These are phyloP conservation scores for Acanthurus lineatus DNA, from an alignment of 2,797 vertebrate genomes.

Conservation along the genomic window DNA sequence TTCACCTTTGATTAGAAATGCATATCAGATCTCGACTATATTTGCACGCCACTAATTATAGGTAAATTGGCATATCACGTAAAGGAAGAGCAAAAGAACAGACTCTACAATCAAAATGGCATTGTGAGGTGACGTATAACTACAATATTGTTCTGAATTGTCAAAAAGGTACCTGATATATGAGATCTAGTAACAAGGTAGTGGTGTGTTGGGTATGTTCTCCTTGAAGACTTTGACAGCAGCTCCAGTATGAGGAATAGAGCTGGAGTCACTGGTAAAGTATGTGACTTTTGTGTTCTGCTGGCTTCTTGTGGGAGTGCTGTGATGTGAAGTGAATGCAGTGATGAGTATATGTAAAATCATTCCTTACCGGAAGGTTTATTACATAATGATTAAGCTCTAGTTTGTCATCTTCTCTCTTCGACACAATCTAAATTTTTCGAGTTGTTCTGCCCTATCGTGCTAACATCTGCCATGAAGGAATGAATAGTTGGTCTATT, in stretches of 20 bases:
- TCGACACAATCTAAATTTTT: constrained; percentile 21
- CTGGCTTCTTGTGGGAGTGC: constrained; percentile 47
- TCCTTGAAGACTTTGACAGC: constrained; percentile 27
- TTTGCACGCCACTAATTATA: constrained; percentile 49
- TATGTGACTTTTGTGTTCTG: constrained; percentile 39
- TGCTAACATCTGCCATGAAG: constrained; percentile 22
- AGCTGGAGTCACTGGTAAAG: constrained; percentile 52
- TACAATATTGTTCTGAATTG: constrained; percentile 19
- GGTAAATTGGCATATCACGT: constrained; percentile 31
- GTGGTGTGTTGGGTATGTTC: constrained; percentile 13
- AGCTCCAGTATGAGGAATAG: constrained; percentile 37
- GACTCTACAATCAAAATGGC: constrained; percentile 10
- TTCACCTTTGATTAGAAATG: constrained; percentile 43
- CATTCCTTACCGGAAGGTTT: constrained; percentile 32
- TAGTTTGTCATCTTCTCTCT: constrained; percentile 35
- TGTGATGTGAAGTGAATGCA: constrained; percentile 53
- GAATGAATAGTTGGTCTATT: constrained; percentile 35
- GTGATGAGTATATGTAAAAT: constrained; percentile 35
- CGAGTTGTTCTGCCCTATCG: constrained; percentile 29
- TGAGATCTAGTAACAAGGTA: neutral
- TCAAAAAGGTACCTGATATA: constrained; percentile 17
- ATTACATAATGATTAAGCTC: constrained; percentile 27
- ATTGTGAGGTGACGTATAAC: constrained; percentile 8
- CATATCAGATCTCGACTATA: constrained; percentile 50
- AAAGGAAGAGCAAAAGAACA: constrained; percentile 18